Conservation (phyloP, 2,113 vertebrate genomes). For the Seriola dumerili region DNA sequence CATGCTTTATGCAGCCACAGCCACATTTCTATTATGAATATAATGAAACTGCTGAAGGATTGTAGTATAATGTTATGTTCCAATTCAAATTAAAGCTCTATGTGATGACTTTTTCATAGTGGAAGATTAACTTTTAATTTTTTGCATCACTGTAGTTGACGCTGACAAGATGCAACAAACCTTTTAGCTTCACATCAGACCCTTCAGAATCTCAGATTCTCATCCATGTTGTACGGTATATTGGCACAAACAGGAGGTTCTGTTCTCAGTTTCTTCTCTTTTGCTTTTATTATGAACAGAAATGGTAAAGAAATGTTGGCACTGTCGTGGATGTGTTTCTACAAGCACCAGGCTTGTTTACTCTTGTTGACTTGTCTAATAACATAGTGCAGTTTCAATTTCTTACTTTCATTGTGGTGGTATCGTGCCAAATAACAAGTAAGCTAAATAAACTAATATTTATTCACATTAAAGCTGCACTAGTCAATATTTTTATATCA, state of each 20-base stretch:
- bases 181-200: slow-evolving; percentile 2
- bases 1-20: slow-evolving; percentile 45
- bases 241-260: not conserved
- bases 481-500: not conserved
- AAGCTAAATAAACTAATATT: too few species aligned
- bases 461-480: not conserved
- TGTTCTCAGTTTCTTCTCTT: not conserved
- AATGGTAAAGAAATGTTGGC: not conserved
- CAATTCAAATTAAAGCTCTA: slow-evolving; percentile 1
- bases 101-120: slow-evolving; percentile 1
- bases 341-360: not conserved
- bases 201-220: not conserved
- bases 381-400: not conserved
- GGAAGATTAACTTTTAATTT: slow-evolving; percentile 8
- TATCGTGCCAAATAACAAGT: not conserved
- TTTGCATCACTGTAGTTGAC: not conserved
- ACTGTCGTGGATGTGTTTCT: not conserved
- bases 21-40: slow-evolving; percentile 26
- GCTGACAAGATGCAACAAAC: not conserved
- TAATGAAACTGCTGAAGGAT: slow-evolving; percentile 13
- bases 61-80: not conserved
- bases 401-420: not conserved
- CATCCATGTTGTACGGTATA: not conserved
- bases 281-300: not conserved
- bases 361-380: not conserved